These are phyloP conservation scores for Nipponia nippon DNA, from an alignment of 2,113 vertebrate species.

Conservation along the genomic window DNA sequence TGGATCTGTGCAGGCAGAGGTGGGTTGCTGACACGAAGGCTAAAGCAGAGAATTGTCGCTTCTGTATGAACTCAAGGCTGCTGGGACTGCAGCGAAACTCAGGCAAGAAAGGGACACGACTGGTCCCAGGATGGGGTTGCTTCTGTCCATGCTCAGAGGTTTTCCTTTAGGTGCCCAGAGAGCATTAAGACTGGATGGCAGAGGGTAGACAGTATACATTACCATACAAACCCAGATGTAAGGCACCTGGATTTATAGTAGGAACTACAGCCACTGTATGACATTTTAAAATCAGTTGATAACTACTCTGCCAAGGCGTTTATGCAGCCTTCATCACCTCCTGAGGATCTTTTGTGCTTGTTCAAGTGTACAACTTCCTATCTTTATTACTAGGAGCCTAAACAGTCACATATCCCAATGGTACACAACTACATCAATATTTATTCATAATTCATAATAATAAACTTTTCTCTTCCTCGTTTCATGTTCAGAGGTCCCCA, in stretches of 20 bases:
- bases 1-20: background rate
- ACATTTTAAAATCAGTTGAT: background rate
- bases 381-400: background rate
- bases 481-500: background rate
- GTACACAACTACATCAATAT: background rate
- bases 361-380: background rate
- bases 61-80: background rate
- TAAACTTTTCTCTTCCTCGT: background rate
- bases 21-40: fast-evolving
- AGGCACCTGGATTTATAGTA: background rate
- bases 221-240: background rate
- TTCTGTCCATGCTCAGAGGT: background rate
- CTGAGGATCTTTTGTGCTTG: background rate
- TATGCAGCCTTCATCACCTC: background rate
- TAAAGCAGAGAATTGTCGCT: background rate
- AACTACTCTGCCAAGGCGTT: background rate
- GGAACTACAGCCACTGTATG: background rate
- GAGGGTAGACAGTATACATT: background rate
- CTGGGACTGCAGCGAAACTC: background rate
- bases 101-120: background rate
- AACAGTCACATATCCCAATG: background rate
- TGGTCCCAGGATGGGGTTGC: background rate
- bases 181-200: background rate
- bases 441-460: background rate
- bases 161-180: background rate